phyloP scores from a whole-genome alignment of 2,797 vertebrate genomes.

The Ceryle rudis region DNA sequence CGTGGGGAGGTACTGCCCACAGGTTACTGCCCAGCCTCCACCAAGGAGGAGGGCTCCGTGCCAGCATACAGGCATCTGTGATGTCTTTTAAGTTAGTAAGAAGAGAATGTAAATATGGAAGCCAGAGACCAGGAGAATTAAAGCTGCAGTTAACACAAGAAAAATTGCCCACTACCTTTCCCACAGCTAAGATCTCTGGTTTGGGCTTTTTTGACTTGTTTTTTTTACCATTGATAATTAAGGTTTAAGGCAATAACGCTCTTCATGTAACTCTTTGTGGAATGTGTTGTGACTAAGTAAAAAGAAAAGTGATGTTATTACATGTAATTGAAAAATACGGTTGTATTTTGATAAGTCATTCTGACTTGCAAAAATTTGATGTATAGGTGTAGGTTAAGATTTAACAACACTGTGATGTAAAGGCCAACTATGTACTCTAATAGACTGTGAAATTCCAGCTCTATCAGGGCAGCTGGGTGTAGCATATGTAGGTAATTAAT shows the following conservation, averaged over 20 bases:
- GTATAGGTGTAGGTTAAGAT: background rate
- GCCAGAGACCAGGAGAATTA: background rate
- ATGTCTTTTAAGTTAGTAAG: background rate
- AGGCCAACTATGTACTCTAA: background rate
- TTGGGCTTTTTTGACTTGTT: background rate
- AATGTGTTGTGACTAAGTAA: background rate
- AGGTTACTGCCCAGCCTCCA: background rate
- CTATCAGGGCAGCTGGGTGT: background rate
- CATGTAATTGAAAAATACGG: background rate
- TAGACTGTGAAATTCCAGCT: background rate
- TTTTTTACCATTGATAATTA: background rate
- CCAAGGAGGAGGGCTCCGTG: background rate
- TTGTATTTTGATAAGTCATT: background rate
- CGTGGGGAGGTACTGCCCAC: accelerated
- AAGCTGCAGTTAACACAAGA: background rate
- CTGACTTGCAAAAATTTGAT: background rate
- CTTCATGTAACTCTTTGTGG: background rate
- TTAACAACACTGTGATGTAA: background rate
- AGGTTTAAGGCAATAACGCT: background rate
- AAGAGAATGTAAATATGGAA: background rate
- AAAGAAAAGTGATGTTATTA: background rate
- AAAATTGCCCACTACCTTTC: background rate
- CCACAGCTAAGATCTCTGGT: background rate
- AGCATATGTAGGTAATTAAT: background rate
- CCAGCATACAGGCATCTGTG: accelerated